Conservation (phyloP, 2,797 vertebrate genomes). For the Acipenser ruthenus region DNA sequence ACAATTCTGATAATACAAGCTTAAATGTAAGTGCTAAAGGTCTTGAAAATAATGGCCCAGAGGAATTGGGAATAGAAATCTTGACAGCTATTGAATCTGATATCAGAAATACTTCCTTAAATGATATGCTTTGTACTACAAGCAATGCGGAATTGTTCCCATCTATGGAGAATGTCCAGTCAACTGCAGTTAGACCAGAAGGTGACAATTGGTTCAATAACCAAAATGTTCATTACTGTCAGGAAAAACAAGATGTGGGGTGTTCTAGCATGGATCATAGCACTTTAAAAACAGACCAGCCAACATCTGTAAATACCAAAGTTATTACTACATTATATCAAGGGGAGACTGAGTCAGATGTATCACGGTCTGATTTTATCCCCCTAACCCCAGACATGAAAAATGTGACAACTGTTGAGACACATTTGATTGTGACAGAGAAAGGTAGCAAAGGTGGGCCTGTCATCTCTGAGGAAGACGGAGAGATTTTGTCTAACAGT, state of each 20-base stretch:
- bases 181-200: not conserved
- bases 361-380: too few relatives aligned
- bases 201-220: not conserved
- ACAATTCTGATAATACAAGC: conserved; percentile 41
- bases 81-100: too few relatives aligned
- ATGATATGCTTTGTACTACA: conserved; percentile 27
- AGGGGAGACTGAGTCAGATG: too few relatives aligned
- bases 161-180: not conserved
- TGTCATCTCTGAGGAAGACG: too few relatives aligned
- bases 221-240: not conserved
- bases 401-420: too few relatives aligned
- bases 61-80: not conserved
- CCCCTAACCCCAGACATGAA: too few relatives aligned
- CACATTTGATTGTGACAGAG: too few relatives aligned
- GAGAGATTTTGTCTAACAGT: too few relatives aligned
- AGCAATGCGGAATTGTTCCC: conserved; percentile 9
- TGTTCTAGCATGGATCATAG: not conserved
- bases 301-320: not conserved
- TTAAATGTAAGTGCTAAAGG: too few relatives aligned
- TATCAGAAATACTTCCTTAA: too few relatives aligned
- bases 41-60: conserved; percentile 10
- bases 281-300: not conserved
- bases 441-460: too few relatives aligned
- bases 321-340: too few relatives aligned
- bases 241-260: not conserved